These are phyloP conservation scores for Anthoptus insignis DNA, from an alignment of 2,888 invertebrate genomes.

Conservation along the genomic window DNA sequence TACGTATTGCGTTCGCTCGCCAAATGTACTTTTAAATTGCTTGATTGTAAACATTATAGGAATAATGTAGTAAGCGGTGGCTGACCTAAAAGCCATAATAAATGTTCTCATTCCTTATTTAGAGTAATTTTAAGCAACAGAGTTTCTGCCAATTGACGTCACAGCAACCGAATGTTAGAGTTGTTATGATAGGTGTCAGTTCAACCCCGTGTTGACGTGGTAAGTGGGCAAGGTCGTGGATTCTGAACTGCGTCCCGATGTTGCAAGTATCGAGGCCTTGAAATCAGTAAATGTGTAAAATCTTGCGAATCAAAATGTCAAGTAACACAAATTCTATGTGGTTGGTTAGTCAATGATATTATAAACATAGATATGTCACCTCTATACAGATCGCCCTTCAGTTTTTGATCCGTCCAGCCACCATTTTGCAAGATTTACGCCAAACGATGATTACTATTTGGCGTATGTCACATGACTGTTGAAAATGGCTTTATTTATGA, in stretches of 20 bases:
- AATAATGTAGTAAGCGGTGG: conserved; percentile 22
- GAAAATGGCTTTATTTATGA: too few relatives aligned
- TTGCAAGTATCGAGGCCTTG: too few relatives aligned
- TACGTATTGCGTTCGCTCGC: conserved; percentile 7
- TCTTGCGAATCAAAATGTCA: too few relatives aligned
- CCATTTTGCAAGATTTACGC: too few relatives aligned
- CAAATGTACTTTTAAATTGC: conserved; percentile 24
- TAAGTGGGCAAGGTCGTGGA: conserved; percentile 11
- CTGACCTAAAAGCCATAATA: conserved; percentile 27
- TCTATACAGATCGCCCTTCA: too few relatives aligned
- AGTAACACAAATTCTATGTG: too few relatives aligned
- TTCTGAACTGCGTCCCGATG: conserved; percentile 1
- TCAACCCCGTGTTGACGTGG: conserved; percentile 1
- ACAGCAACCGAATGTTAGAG: conserved; percentile 51
- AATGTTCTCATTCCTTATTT: conserved; percentile 39
- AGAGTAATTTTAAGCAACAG: conserved; percentile 49
- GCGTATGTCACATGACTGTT: too few relatives aligned
- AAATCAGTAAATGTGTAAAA: background rate
- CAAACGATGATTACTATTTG: too few relatives aligned
- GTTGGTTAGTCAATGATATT: too few relatives aligned
- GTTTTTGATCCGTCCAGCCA: too few relatives aligned
- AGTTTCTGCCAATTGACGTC: conserved; percentile 56
- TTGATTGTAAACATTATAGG: conserved; percentile 30
- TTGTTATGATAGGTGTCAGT: conserved; percentile 45
- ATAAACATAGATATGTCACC: too few relatives aligned